Percentiles rank a stretch among this genome's conserved stretches.
These are phyloP conservation scores for Rhinopomastus cyanomelas DNA, from an alignment of 2,113 vertebrate species.

Conservation along the genomic window DNA sequence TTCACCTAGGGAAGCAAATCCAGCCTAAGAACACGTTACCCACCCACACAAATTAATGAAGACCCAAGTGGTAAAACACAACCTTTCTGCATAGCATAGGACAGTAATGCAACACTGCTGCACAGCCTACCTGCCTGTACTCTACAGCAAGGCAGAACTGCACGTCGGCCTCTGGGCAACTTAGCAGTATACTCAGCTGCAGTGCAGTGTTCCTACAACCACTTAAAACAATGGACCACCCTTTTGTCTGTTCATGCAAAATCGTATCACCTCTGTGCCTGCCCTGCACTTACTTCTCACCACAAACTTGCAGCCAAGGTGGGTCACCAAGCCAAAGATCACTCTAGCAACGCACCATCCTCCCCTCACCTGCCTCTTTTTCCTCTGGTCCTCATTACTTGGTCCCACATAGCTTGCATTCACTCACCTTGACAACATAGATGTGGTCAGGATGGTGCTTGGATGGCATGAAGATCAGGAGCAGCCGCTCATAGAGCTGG, in stretches of 20 bases:
- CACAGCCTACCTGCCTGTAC: not conserved
- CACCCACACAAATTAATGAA: not conserved
- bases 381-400: not conserved
- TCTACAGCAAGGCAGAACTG: not conserved
- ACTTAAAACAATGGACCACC: not conserved
- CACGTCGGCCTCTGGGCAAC: not conserved
- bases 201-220: not conserved
- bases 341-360: not conserved
- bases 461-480: constrained; percentile 94
- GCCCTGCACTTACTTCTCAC: not conserved
- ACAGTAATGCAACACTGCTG: not conserved
- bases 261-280: not conserved
- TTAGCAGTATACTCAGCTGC: not conserved
- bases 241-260: not conserved
- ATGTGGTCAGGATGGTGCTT: constrained; percentile 97
- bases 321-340: not conserved
- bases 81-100: not conserved
- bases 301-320: not conserved
- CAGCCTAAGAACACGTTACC: not conserved
- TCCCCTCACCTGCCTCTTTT: not conserved
- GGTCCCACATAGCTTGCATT: not conserved
- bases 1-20: constrained; percentile 83
- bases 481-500: constrained; percentile 93
- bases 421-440: constrained; percentile 92
- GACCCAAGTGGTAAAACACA: not conserved